phyloP scores from a whole-genome alignment of 35 echinoderm and acorn worm species.

The Apostichopus californicus region DNA sequence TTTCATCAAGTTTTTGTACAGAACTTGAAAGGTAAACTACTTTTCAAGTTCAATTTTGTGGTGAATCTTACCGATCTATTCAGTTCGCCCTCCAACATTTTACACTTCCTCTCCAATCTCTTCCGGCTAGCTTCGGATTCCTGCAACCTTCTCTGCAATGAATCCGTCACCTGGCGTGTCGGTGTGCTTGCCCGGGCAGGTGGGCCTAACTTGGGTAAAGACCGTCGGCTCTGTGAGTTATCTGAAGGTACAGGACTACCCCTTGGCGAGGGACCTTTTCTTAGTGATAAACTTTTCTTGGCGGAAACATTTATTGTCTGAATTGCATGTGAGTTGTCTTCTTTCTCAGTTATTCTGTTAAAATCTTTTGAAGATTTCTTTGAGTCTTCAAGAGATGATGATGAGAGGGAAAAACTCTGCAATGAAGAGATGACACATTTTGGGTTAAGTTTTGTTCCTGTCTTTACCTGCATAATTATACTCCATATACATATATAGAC shows the following conservation, averaged over 20 bases:
- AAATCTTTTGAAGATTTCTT: not conserved
- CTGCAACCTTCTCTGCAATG: slow-evolving; percentile 7
- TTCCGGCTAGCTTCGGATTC: slow-evolving; percentile 2
- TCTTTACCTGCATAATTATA: too few species aligned
- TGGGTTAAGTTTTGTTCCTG: not conserved
- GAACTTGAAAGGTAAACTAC: too few species aligned
- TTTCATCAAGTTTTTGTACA: too few species aligned
- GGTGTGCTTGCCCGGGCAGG: slow-evolving; percentile 25
- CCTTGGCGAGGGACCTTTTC: not conserved
- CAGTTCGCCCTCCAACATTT: slow-evolving; percentile 15
- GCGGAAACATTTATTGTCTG: not conserved
- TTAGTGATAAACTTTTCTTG: not conserved
- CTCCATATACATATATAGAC: too few species aligned
- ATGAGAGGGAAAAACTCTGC: not conserved
- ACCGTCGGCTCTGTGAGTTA: not conserved
- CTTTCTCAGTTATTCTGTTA: not conserved
- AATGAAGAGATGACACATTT: not conserved
- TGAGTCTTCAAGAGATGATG: slow-evolving; percentile 13
- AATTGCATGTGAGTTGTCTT: not conserved
- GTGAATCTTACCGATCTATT: slow-evolving; percentile 21
- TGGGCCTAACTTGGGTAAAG: slow-evolving; percentile 18
- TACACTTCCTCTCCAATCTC: slow-evolving; percentile 28
- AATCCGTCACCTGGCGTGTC: slow-evolving; percentile 28
- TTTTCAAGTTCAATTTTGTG: not conserved
- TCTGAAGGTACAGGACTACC: slow-evolving; percentile 9